A percentile compares a stretch with the other conserved stretches of the same genome.
These are phyloP conservation scores for Epirrhoe alternata DNA, from an alignment of 2,888 invertebrate species.

Conservation along the genomic window DNA sequence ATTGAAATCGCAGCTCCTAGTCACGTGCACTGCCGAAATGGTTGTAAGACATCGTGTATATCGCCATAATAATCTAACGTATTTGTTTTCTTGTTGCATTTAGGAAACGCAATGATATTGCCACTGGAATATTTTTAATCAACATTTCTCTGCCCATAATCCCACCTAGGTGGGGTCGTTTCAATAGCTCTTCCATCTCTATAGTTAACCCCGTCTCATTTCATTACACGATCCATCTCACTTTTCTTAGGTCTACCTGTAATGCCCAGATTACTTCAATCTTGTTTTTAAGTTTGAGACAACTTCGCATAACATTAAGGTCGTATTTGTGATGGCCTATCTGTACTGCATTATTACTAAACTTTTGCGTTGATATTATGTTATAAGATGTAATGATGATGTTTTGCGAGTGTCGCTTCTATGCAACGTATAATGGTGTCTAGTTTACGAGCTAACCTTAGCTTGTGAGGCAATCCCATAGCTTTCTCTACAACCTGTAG, in stretches of 20 bases:
- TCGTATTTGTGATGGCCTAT: too few relatives aligned
- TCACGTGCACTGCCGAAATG: neutral
- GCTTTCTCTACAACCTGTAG: conserved; percentile 21
- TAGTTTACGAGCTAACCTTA: conserved; percentile 12
- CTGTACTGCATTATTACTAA: neutral
- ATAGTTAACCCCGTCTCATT: too few relatives aligned
- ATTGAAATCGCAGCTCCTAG: neutral
- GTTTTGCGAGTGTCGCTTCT: conserved; percentile 20
- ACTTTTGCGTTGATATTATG: neutral
- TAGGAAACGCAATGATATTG: neutral
- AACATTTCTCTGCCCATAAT: neutral
- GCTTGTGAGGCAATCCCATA: conserved; percentile 20
- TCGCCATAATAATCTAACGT: neutral
- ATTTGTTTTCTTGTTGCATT: neutral
- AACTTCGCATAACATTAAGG: too few relatives aligned
- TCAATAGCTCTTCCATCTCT: too few relatives aligned
- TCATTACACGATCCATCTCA: too few relatives aligned
- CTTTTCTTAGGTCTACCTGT: too few relatives aligned
- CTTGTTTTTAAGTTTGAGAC: too few relatives aligned
- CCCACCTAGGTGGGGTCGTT: too few relatives aligned
- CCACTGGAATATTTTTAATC: neutral
- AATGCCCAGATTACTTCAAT: too few relatives aligned
- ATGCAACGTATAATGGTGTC: neutral
- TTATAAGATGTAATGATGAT: neutral
- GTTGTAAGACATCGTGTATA: neutral